These are phyloP conservation scores for Eulacestoma nigropectus DNA, from an alignment of 2,113 vertebrate species.

Conservation along the genomic window DNA sequence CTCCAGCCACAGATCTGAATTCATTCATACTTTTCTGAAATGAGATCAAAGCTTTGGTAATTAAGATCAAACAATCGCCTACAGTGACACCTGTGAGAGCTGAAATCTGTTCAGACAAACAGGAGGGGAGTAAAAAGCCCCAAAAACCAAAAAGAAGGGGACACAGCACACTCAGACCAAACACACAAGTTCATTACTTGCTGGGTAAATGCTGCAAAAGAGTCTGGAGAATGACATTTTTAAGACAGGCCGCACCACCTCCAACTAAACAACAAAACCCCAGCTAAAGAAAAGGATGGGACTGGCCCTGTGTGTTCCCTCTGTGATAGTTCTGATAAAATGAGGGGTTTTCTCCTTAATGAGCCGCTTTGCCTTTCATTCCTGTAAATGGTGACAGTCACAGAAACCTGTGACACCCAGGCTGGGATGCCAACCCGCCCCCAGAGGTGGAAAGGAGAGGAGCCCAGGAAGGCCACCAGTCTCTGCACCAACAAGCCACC, in stretches of 20 bases:
- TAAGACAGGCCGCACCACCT: not conserved
- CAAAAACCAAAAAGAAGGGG: not conserved
- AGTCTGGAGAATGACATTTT: not conserved
- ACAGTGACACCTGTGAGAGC: not conserved
- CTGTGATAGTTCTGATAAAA: not conserved
- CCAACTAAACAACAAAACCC: not conserved
- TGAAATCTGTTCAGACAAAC: not conserved
- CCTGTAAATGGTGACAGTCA: not conserved
- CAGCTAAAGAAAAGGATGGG: not conserved
- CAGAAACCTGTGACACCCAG: not conserved
- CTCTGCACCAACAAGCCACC: not conserved
- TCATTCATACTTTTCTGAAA: not conserved
- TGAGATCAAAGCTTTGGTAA: not conserved
- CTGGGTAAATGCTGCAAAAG: not conserved
- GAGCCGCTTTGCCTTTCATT: not conserved
- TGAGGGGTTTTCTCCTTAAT: not conserved
- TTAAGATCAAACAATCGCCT: not conserved
- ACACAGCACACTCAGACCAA: not conserved
- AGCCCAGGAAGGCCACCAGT: not conserved
- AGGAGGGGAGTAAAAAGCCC: not conserved
- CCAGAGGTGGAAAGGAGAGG: not conserved
- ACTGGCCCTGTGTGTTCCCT: not conserved
- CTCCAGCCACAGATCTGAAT: not conserved
- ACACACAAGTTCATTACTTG: not conserved
- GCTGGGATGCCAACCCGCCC: not conserved